These are phyloP conservation scores for Oscheius sp. DNA, from an alignment of 1,140 invertebrate genomes.

Conservation along the genomic window DNA sequence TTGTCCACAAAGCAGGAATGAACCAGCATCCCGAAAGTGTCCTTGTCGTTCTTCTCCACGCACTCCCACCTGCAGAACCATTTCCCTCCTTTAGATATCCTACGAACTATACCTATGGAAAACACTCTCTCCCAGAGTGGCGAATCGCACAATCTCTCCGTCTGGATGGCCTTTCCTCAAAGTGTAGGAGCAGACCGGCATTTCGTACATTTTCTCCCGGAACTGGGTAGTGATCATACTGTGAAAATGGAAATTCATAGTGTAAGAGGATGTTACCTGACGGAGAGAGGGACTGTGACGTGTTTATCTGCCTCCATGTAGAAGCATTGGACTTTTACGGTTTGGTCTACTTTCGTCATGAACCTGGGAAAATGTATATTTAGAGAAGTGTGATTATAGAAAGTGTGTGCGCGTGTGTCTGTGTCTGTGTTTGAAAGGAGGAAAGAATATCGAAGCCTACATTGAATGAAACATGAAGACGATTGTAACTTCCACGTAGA, in stretches of 20 bases:
- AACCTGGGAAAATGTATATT: constrained; percentile 42
- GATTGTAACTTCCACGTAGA: constrained; percentile 60
- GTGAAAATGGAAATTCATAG: constrained; percentile 11
- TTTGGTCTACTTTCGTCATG: constrained; percentile 61
- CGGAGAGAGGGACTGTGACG: constrained; percentile 58
- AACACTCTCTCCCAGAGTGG: constrained; percentile 56
- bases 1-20: constrained; percentile 60
- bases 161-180: constrained; percentile 58
- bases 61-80: constrained; percentile 50
- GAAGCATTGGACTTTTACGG: constrained; percentile 60
- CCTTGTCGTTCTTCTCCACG: constrained; percentile 50
- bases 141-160: constrained; percentile 56
- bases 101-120: constrained; percentile 44
- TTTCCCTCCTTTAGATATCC: neutral
- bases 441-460: too few relatives aligned
- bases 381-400: neutral
- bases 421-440: too few relatives aligned
- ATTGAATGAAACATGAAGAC: constrained; percentile 60
- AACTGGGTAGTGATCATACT: constrained; percentile 61
- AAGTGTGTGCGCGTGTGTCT: too few relatives aligned
- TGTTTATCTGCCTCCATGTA: constrained; percentile 61
- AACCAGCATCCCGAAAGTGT: constrained; percentile 60
- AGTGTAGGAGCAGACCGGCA: constrained; percentile 59
- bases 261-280: constrained; percentile 45
- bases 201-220: constrained; percentile 58